phyloP scores from a whole-genome alignment of 2,113 vertebrate genomes.

The Lycaon pictus region DNA sequence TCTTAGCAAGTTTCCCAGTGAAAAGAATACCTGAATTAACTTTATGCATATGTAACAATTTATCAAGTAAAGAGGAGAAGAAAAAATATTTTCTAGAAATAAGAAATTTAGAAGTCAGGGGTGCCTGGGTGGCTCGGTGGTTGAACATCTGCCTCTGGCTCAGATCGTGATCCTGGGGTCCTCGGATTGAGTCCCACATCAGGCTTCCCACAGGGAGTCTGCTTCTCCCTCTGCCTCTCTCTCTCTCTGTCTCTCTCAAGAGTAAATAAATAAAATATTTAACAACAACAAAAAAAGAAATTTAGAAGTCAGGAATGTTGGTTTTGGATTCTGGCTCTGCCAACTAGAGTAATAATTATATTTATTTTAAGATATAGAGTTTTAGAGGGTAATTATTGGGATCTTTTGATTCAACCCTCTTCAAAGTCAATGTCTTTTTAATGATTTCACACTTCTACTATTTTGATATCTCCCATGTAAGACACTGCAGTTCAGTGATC shows the following conservation, averaged over 20 bases:
- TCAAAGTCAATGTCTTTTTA: constrained; percentile 3
- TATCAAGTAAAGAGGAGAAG: not conserved
- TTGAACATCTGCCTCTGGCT: too few species aligned
- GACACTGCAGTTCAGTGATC: not conserved
- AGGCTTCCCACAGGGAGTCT: too few species aligned
- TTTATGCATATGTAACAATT: not conserved
- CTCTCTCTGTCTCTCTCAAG: too few species aligned
- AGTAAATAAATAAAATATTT: too few species aligned
- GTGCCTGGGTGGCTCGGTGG: too few species aligned
- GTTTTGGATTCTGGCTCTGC: not conserved
- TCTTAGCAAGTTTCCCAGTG: not conserved
- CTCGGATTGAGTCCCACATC: too few species aligned
- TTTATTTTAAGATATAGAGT: constrained; percentile 4
- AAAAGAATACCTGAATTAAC: not conserved
- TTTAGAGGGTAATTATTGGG: constrained; percentile 8
- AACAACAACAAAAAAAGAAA: too few species aligned
- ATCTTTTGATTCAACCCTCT: not conserved
- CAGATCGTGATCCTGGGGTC: too few species aligned
- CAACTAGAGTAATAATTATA: not conserved
- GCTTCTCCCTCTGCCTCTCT: too few species aligned
- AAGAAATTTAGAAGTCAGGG: not conserved
- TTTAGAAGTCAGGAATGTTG: not conserved
- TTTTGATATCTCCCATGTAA: not conserved
- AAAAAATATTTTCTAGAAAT: not conserved
- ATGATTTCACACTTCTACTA: not conserved